Evolutionary conservation across 2,797 vertebrate species (phyloP), one percentile per base, ranked within the genome.

Genomic region (Myotis pilosus): DNA sequence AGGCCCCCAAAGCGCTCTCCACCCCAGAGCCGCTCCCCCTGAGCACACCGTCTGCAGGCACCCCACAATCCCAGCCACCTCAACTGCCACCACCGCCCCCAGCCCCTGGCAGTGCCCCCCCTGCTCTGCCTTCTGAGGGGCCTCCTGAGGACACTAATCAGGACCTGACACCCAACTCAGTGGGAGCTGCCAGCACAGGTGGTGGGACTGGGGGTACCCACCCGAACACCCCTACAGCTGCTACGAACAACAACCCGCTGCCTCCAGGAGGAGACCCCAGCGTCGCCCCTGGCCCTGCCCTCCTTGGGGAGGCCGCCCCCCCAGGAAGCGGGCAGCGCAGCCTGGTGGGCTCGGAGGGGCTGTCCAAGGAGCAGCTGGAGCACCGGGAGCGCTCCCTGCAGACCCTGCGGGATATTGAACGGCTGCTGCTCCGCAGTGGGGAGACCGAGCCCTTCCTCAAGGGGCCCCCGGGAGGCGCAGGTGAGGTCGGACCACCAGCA

Each of bases 281-380:
- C 0, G 84, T 98, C 20, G 94, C 98, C n/a, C 97, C 95, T 17
- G 97, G 47, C 96, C 97, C 97, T 95, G 49, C 96, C 1, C 98
- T 97, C 97, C 98, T 97, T 0, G 98, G 96, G 6, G 99, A 99
- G 87, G 98, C 98, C 9, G 94, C 98, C 0, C 86, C 97, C 33
- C 72, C 97, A 0, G 98, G 98, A 28, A 98, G 96, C 0, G 98
- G 97, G 97, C 96, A 99, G 97, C 97, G 98, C 69, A 97, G 95
- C 72, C 88, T 98, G 55, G 68, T 98, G 97, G 98, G 97, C 96
- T 96, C 98, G 0, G 99, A 99, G 57, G 98, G 99, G 53, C 98
- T 99, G 93, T 99, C 99, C 28, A 99, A 99, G 97, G 99, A 99
- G 98, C 99, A 99, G 98, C 98, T 99, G 94, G 99, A 99, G 96